These are phyloP conservation scores for Harmothoe impar DNA, from an alignment of 2,888 invertebrate species.

Conservation along the genomic window DNA sequence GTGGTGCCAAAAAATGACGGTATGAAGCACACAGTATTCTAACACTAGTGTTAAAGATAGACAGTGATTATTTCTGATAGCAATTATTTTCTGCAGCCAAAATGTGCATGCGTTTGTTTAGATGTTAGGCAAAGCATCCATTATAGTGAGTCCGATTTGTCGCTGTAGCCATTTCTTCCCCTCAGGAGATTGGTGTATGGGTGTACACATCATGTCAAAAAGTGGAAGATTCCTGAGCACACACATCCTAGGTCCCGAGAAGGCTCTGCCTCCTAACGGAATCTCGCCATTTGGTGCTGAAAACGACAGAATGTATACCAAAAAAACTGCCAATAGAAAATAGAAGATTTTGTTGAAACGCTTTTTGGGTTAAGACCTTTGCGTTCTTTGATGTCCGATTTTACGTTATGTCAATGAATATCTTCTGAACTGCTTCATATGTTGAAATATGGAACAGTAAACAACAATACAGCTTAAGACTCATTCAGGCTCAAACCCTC, in stretches of 20 bases:
- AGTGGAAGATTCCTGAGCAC: neutral
- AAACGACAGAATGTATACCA: neutral
- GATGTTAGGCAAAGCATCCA: constrained; percentile 29
- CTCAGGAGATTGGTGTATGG: neutral
- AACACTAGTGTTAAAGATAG: neutral
- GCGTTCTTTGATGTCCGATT: no score
- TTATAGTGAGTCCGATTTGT: constrained; percentile 18
- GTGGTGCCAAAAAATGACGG: constrained; percentile 1
- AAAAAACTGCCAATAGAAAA: neutral
- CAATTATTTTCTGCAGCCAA: neutral
- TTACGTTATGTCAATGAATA: neutral
- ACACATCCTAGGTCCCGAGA: constrained; percentile 5
- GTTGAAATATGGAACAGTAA: no score
- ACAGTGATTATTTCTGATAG: neutral
- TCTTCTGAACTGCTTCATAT: neutral
- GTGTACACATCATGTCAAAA: constrained; percentile 1
- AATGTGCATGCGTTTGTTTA: constrained; percentile 50
- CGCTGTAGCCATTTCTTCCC: neutral
- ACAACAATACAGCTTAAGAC: neutral
- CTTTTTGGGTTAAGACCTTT: no score
- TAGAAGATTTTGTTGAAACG: no score
- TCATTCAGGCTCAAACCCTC: neutral
- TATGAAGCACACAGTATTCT: neutral
- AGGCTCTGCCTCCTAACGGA: neutral
- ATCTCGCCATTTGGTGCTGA: constrained; percentile 57